Evolutionary conservation across 1,140 invertebrate species (phyloP), one percentile per base, ranked within the genome.

Genomic region (Hypsibius dujardini): DNA sequence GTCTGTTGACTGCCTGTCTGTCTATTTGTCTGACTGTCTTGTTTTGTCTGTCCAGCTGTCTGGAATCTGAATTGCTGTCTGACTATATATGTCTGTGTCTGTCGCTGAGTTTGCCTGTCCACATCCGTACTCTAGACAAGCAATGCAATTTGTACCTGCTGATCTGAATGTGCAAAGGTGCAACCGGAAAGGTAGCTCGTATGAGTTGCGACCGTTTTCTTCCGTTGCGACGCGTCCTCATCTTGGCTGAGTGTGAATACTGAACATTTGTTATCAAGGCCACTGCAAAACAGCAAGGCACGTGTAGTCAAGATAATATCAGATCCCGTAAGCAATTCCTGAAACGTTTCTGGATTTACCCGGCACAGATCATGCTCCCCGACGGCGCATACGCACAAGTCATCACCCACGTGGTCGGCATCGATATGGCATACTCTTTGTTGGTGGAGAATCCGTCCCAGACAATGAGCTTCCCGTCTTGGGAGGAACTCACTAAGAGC

Each of bases 391-490:
- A 98, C 2, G 95, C 93, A 82, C 94, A 98, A 45, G 95, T 92
- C 90, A 99, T 97, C 60, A 98, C 92, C 95, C 95, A 99, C 14
- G 94, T 98, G 59, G 94, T 97, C 71, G 94, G 92, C 93, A 96
- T 97, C 47, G 93, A 90, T 59, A 98, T 87, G 2, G 93, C 93
- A 83, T 95, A 91, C 82, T 98, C 95, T 56, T 56, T 98, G 79
- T 95, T 96, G 69, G 92, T 95, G 60, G 95, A 95, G 82, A 98
- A 98, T 73, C 94, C 95, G 85, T 99, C 95, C 95, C 95, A 98
- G 73, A 99, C 92, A 76, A 98, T 93, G 83, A 99, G 88, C 82
- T 96, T 96, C 40, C 95, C 95, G 86, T 98, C 92, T 89, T 95
- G 79, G 71, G 80, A 78, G 78, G 7, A 73, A 70, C 7, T 7